Evolutionary conservation across 2,113 vertebrate genomes (phyloP), one percentile per base, ranked within the genome.

Genomic region (Thunnus thynnus): DNA sequence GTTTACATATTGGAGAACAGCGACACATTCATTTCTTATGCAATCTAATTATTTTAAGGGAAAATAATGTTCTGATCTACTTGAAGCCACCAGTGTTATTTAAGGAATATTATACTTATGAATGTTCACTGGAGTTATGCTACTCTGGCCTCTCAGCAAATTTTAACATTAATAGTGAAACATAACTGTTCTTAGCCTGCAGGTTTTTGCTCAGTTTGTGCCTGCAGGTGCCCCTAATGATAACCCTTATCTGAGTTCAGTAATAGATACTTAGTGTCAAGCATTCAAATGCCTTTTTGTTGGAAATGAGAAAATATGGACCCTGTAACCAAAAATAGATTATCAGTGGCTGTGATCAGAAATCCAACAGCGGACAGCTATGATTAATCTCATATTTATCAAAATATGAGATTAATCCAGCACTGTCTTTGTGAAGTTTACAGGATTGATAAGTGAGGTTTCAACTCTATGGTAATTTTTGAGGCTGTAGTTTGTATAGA

Each of bases 31-130:
- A 75, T 75, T 20, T 58, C 8, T 63, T 16, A 27, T 70, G 48
- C 54, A 66, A n/a, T 72, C 44, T 13, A 66, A 71, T 56, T 12
- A 65, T 75, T 82, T 77, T 47, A 56, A 62, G 48, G 32, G 20
- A 22, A n/a, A 55, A 25, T 16, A 67, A 71, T 60, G 47, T 74
- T 71, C 30, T 41, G 9, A 47, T 71, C 27, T 51, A 0, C 12
- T 55, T 47, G 48, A 36, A 75, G 60, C 51, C 27, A 25, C 25
- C 67, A 36, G 41, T 56, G 57, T 46, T 58, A 60, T 67, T 69
- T 16, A 11, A 54, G 44, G 67, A 32, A 10, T 56, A 46, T 47
- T 11, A 22, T 13, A n/a, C 13, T 22, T 22, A 22, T 22, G 22
- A 22, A 22, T 22, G 22, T 22, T 22, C 41, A 76, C 55, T 56